These are phyloP conservation scores for Anthonomus grandis DNA, from an alignment of 1,140 invertebrate species.

Conservation along the genomic window DNA sequence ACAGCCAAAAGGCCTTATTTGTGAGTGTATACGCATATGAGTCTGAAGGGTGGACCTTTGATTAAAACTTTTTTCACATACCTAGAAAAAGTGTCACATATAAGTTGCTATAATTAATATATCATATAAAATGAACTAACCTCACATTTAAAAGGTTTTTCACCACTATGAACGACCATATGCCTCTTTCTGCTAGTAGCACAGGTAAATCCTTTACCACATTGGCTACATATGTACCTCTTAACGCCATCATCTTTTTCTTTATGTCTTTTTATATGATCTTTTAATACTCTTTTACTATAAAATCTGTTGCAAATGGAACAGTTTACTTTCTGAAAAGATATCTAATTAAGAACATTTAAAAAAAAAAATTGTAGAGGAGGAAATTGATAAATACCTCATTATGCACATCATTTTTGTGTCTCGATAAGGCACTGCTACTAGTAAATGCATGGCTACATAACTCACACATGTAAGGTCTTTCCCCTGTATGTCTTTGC, in stretches of 20 bases:
- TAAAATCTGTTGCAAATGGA: conserved; percentile 10
- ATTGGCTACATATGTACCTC: conserved; percentile 24
- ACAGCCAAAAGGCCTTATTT: conserved; percentile 18
- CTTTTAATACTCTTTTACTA: conserved; percentile 16
- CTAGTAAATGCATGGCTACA: conserved; percentile 27
- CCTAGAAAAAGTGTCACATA: conserved; percentile 9
- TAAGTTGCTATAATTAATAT: background rate
- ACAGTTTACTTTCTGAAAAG: conserved; percentile 22
- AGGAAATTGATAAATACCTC: conserved; percentile 11
- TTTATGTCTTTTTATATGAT: conserved; percentile 22
- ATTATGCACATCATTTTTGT: conserved; percentile 23
- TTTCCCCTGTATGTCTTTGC: conserved; percentile 26
- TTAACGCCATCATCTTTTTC: conserved; percentile 20
- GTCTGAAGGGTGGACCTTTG: conserved; percentile 14
- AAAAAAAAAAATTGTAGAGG: background rate
- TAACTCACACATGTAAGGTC: conserved; percentile 21
- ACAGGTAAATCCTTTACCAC: conserved; percentile 30
- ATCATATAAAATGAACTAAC: too few relatives aligned
- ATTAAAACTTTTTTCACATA: conserved; percentile 21
- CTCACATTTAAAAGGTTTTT: conserved; percentile 29
- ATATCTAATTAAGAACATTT: background rate
- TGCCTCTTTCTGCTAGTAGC: conserved; percentile 29
- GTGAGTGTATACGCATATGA: conserved; percentile 18
- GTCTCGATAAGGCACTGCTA: conserved; percentile 20
- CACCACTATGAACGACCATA: conserved; percentile 30